Evolutionary conservation across 2,888 invertebrate species (phyloP).

Genomic region (Malacosoma neustria): DNA sequence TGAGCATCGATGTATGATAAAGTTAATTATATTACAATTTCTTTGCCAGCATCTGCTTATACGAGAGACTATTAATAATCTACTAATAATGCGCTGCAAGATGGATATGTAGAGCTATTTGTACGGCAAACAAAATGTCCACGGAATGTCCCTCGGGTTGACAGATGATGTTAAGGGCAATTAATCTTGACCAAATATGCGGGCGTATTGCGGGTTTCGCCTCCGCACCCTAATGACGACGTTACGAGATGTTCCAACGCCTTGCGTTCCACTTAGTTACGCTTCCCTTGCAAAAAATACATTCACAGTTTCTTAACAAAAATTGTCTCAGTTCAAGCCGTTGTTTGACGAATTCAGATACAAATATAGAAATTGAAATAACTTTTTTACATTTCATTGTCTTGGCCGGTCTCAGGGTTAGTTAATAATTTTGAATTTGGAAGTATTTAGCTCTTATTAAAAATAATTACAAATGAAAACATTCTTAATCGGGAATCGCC

Average conservation of each 20-base stretch:
- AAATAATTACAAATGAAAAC: too few relatives aligned
- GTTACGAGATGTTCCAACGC: constrained; percentile 26
- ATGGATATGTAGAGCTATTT: constrained; percentile 48
- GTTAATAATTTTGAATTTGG: too few relatives aligned
- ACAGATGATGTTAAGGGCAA: constrained; percentile 67
- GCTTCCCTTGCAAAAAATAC: constrained; percentile 7
- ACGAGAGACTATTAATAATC: too few relatives aligned
- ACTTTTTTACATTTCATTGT: too few relatives aligned
- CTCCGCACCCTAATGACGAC: constrained; percentile 41
- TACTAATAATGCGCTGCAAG: constrained; percentile 38
- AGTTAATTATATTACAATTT: too few relatives aligned
- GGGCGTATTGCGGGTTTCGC: constrained; percentile 51
- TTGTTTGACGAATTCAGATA: too few relatives aligned
- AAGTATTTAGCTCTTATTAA: too few relatives aligned
- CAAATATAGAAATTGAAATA: too few relatives aligned
- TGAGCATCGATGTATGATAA: too few relatives aligned
- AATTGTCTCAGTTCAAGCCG: background rate
- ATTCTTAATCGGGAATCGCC: too few relatives aligned
- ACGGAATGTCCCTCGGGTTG: constrained; percentile 50
- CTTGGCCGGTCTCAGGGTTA: too few relatives aligned
- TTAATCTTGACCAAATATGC: constrained; percentile 71
- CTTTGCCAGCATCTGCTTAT: too few relatives aligned
- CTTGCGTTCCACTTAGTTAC: constrained; percentile 16
- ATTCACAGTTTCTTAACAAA: background rate
- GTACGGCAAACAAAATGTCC: constrained; percentile 57